Conservation (phyloP, 2,113 vertebrate species). For the Zapus hudsonius region DNA sequence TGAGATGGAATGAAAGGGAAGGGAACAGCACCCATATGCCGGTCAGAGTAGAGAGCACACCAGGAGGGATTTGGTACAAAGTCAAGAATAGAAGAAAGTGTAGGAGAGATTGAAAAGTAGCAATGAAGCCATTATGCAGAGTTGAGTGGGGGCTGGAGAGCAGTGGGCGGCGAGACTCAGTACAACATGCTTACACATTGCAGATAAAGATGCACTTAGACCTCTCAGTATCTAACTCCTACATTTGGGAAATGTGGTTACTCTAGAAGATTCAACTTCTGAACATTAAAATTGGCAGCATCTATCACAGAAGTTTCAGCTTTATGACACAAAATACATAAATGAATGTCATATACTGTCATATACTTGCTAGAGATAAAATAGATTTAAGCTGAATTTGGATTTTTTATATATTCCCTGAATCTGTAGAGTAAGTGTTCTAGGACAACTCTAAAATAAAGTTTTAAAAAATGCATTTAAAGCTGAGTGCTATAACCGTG, state of each 20-base stretch:
- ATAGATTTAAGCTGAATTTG: not conserved
- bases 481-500: not conserved
- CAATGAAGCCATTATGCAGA: not conserved
- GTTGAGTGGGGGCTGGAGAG: not conserved
- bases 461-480: not conserved
- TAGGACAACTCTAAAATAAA: not conserved
- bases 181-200: too few species aligned
- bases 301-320: not conserved
- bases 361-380: not conserved
- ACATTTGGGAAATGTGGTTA: not conserved
- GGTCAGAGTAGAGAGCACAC: not conserved
- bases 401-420: not conserved
- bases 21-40: fast-evolving
- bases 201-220: fast-evolving
- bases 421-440: not conserved
- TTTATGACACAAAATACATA: not conserved
- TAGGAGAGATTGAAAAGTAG: too few species aligned
- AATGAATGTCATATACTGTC: not conserved
- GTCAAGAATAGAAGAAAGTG: not conserved
- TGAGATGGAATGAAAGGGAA: not conserved
- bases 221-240: too few species aligned
- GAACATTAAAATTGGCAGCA: not conserved
- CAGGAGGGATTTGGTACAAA: not conserved
- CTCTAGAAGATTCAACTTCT: not conserved
- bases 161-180: fast-evolving